These are phyloP conservation scores for Florisuga fusca DNA, from an alignment of 2,797 vertebrate species.

Conservation along the genomic window DNA sequence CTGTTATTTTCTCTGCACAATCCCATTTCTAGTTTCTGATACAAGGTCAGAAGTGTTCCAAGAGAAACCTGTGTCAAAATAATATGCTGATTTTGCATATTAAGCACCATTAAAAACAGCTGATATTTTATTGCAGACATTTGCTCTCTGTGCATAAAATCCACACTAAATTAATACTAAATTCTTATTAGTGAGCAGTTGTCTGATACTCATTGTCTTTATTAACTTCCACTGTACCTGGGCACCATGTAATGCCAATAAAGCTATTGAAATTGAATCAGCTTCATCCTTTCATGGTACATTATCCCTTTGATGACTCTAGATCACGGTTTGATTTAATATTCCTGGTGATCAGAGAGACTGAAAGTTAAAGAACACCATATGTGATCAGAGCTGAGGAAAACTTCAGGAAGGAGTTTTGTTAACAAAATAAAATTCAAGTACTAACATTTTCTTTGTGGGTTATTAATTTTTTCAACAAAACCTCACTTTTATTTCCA, in stretches of 20 bases:
- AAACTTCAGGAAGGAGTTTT: background rate
- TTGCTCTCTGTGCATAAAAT: background rate
- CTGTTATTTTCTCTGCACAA: background rate
- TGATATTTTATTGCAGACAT: background rate
- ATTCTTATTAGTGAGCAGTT: background rate
- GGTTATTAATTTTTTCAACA: background rate
- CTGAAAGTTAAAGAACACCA: background rate
- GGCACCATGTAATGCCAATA: background rate
- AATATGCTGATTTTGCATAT: conserved; percentile 4
- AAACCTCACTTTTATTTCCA: background rate
- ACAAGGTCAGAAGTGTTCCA: background rate
- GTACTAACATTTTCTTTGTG: background rate
- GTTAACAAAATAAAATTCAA: background rate
- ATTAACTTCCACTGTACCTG: conserved; percentile 19
- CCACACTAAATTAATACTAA: background rate
- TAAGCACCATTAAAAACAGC: conserved; percentile 6
- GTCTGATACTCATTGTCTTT: background rate
- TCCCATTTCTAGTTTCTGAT: background rate
- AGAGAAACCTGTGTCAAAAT: background rate
- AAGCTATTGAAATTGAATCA: conserved; percentile 32
- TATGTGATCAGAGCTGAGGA: background rate
- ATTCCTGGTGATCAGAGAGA: background rate
- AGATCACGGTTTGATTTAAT: conserved; percentile 21
- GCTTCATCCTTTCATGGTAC: background rate
- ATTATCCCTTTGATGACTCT: conserved; percentile 18